Evolutionary conservation across 2,888 invertebrate genomes (phyloP).

Genomic region (Loripinus fragilis): DNA sequence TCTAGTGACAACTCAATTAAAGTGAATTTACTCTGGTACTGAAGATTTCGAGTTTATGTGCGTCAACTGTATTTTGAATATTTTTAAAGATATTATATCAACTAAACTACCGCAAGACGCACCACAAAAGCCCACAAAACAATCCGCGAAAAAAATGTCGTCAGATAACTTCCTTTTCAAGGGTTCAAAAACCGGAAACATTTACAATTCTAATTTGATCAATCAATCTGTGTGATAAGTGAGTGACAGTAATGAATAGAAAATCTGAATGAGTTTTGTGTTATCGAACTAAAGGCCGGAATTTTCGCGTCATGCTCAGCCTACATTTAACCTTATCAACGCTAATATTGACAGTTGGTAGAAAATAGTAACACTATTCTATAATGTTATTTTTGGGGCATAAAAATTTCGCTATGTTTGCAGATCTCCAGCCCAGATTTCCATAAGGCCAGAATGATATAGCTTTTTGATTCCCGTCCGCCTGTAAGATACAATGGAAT

Average conservation of each 20-base stretch:
- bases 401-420: constrained; percentile 6
- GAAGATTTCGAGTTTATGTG: too few relatives aligned
- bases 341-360: neutral
- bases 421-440: neutral
- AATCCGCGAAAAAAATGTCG: too few relatives aligned
- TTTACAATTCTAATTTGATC: neutral
- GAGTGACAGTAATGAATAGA: constrained; percentile 9
- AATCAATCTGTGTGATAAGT: neutral
- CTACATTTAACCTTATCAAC: neutral
- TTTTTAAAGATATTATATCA: too few relatives aligned
- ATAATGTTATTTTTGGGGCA: neutral
- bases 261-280: constrained; percentile 1
- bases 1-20: too few relatives aligned
- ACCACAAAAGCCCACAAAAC: too few relatives aligned
- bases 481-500: too few relatives aligned
- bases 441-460: too few relatives aligned
- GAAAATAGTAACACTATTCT: neutral
- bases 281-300: neutral
- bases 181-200: neutral
- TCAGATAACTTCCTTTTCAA: neutral
- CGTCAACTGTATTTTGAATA: too few relatives aligned
- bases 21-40: too few relatives aligned
- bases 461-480: too few relatives aligned
- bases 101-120: too few relatives aligned
- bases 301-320: constrained; percentile 6